Base-by-base conservation (phyloP, 2,797 vertebrate species). In the Ispidina lecontei region DNA sequence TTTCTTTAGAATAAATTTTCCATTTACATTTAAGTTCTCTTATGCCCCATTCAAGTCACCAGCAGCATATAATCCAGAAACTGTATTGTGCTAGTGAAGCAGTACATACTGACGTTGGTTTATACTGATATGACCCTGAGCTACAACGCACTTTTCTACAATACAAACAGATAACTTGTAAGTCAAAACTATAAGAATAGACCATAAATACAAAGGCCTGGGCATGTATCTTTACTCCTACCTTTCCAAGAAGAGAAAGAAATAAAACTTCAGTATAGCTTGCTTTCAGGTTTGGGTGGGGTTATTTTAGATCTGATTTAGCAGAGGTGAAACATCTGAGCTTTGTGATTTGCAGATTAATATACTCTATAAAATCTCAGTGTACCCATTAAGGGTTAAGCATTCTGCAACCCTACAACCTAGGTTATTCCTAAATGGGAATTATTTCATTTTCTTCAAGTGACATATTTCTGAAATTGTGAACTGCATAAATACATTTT, bases 1-100 rank as follows among this genome's bases (percentile, higher is more conserved):
- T 91, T 87, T 67, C 72, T 55, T 93, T 78, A 73, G 41, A 91
- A 87, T 73, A 10, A 60, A 70, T 67, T 86, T 84, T 64, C 28
- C 84, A 7, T 56, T 84, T 84, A 39, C 20, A 23, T 63, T 62
- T 78, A 72, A n/a, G 17, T 71, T 54, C 8, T 89, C 10, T 29
- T 67, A 22, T 46, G 43, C 4, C 12, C 6, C n/a, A 41, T 49
- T 80, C 17, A 60, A 71, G 35, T 60, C 56, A 82, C 14, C 13
- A 82, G 49, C 17, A 75, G 19, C 67, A 28, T 72, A 70, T 29
- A 6, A 51, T 26, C 11, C 35, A 75, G 39, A 81, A 81, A 70
- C 70, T 37, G 39, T 1, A 46, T 10, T 0, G 0, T 33, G 10
- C 49, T 79, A 64, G 28, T 60, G 37, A 89, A 79, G 19, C 12